Evolutionary conservation across 1,140 invertebrate genomes (phyloP).

Genomic region (Anastrepha obliqua): DNA sequence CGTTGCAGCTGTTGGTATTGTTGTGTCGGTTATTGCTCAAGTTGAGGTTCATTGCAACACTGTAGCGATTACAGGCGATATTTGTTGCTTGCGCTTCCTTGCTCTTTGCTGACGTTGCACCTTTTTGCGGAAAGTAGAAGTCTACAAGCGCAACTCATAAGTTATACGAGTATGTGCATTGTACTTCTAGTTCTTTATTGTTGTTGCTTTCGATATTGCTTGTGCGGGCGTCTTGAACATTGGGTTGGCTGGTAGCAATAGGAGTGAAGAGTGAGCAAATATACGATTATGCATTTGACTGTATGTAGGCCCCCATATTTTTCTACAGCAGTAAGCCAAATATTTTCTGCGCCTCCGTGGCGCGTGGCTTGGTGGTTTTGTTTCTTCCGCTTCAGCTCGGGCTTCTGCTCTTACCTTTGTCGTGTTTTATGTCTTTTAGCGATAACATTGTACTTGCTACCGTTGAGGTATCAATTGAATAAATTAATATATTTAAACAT

Average conservation of each 20-base stretch:
- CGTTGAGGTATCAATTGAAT: conserved; percentile 35
- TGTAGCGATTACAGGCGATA: background rate
- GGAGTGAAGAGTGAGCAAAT: too few relatives aligned
- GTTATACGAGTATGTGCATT: background rate
- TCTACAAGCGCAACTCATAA: background rate
- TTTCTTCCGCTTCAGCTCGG: background rate
- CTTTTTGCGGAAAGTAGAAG: background rate
- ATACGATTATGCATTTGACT: too few relatives aligned
- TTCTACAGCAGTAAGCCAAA: too few relatives aligned
- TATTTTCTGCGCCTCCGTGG: background rate
- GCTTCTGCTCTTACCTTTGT: background rate
- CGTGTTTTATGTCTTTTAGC: background rate
- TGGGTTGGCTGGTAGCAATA: background rate
- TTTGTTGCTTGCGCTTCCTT: conserved; percentile 10
- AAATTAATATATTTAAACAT: conserved; percentile 4
- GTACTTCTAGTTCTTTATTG: background rate
- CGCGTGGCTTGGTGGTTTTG: background rate
- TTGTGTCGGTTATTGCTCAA: conserved; percentile 31
- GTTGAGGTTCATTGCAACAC: conserved; percentile 44
- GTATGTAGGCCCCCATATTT: too few relatives aligned
- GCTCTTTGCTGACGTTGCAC: conserved; percentile 5
- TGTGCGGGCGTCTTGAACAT: background rate
- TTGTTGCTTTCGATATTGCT: background rate
- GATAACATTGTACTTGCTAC: conserved; percentile 27
- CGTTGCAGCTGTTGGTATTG: too few relatives aligned